Evolutionary conservation across 2,797 vertebrate genomes (phyloP).

Genomic region (Mormyrus proboscirostris): DNA sequence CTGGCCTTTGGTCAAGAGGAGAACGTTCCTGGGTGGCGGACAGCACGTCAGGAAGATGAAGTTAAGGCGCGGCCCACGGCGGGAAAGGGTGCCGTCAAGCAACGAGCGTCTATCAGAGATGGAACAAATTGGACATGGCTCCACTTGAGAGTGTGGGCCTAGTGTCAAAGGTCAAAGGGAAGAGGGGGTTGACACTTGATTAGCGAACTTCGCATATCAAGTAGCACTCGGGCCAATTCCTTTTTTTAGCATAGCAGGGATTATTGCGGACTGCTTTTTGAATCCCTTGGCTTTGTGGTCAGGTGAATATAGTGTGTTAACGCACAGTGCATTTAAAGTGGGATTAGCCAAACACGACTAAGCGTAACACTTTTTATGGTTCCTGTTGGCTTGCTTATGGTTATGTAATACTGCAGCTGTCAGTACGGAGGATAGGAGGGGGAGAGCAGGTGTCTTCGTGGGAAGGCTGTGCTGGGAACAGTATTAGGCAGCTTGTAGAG

Average conservation of each 20-base stretch:
- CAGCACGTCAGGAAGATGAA: neutral
- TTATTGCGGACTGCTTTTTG: neutral
- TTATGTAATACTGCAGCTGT: slow-evolving; percentile 22
- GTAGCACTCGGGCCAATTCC: neutral
- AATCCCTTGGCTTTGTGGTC: neutral
- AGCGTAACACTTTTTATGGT: neutral
- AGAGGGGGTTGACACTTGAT: neutral
- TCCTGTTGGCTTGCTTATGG: neutral
- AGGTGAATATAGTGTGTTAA: neutral
- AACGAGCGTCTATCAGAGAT: neutral
- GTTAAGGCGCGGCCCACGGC: neutral
- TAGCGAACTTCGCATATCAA: neutral
- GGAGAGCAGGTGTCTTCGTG: neutral
- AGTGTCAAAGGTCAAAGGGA: neutral
- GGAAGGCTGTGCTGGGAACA: neutral
- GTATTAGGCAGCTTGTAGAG: neutral
- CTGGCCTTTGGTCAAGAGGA: neutral
- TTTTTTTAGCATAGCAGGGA: neutral
- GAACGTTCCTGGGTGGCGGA: neutral
- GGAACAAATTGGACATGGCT: neutral
- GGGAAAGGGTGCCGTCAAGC: neutral
- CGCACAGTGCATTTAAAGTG: neutral
- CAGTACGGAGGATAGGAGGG: neutral
- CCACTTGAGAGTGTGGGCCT: neutral
- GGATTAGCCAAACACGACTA: neutral